Percentiles rank a stretch among this genome's conserved stretches.
phyloP scores from a whole-genome alignment of 2,797 vertebrate species.

The Hippoglossus hippoglossus region DNA sequence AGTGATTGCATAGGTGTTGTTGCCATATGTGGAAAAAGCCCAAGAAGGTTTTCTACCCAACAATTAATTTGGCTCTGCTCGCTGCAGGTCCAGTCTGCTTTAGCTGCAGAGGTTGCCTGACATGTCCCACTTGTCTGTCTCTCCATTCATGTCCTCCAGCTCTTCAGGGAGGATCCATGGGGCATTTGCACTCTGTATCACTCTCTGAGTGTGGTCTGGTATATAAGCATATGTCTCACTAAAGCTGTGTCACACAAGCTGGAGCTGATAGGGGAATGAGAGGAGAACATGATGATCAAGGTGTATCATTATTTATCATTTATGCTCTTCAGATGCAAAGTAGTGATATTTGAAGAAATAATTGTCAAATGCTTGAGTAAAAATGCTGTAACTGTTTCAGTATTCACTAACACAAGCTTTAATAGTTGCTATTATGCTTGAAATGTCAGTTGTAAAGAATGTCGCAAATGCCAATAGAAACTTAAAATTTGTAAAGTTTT shows the following conservation, averaged over 20 bases:
- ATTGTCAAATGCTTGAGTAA: too few relatives aligned
- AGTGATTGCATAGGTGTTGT: neutral
- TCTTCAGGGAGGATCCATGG: constrained; percentile 4
- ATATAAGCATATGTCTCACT: neutral
- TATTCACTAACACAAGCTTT: too few relatives aligned
- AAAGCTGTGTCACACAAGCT: constrained; percentile 6
- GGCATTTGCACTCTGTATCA: constrained; percentile 6
- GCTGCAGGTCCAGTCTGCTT: neutral
- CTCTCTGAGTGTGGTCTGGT: neutral
- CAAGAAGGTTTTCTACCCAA: neutral
- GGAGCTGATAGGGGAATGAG: constrained; percentile 7
- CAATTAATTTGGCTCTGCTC: neutral
- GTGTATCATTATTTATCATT: constrained; percentile 11
- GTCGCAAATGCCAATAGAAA: too few relatives aligned
- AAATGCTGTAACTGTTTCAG: too few relatives aligned
- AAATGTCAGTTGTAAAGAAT: too few relatives aligned
- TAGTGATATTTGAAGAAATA: too few relatives aligned
- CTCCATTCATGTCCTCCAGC: neutral
- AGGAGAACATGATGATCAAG: constrained; percentile 1
- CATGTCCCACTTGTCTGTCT: neutral
- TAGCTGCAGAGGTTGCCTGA: neutral
- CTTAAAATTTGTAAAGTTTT: too few relatives aligned
- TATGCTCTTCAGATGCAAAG: constrained; percentile 11
- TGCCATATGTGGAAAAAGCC: neutral
- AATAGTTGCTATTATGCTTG: too few relatives aligned